Conservation (phyloP, 2,113 vertebrate species). For the Piprites chloris region DNA sequence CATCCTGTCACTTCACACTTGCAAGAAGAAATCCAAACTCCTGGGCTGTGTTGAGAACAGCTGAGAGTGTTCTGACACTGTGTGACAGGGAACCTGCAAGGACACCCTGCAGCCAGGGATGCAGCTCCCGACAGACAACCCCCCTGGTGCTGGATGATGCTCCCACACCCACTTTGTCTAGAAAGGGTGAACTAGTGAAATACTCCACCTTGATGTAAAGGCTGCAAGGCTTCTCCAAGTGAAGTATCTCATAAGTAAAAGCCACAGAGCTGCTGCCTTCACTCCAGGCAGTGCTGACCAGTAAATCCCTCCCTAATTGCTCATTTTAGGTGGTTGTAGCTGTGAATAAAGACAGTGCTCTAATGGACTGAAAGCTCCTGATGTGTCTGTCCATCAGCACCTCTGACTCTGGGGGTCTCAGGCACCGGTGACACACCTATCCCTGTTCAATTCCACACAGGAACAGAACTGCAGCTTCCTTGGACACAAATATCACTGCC, state of each 20-base stretch:
- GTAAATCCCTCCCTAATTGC: not conserved
- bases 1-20: not conserved
- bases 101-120: not conserved
- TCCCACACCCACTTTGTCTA: not conserved
- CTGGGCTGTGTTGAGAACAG: accelerated
- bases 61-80: accelerated
- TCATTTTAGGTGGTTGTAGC: not conserved
- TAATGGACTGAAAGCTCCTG: not conserved
- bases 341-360: not conserved
- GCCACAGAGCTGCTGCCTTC: not conserved
- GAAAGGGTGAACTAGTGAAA: not conserved
- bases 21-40: not conserved
- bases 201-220: not conserved
- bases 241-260: not conserved
- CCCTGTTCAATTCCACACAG: not conserved
- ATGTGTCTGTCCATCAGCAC: not conserved
- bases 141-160: accelerated
- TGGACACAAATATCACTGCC: not conserved
- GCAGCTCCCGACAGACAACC: too few relatives aligned
- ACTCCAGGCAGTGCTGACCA: accelerated
- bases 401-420: not conserved
- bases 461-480: not conserved
- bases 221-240: not conserved
- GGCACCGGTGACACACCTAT: too few relatives aligned
- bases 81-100: accelerated